phyloP scores from a whole-genome alignment of 1,140 invertebrate genomes.

The Cydia splendana region DNA sequence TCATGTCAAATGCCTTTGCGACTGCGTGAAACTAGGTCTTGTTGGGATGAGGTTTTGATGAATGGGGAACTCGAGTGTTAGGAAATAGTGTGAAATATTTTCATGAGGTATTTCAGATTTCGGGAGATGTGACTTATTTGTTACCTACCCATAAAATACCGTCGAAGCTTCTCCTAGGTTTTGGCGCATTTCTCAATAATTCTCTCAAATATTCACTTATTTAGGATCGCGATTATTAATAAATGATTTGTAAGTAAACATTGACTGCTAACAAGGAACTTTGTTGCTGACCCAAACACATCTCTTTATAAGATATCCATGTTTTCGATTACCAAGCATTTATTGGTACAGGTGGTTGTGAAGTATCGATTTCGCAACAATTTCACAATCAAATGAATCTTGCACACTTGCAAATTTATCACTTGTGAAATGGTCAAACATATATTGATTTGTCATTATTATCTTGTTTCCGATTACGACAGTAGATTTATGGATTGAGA shows the following conservation, averaged over 20 bases:
- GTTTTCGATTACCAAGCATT: neutral
- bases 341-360: conserved; percentile 13
- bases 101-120: too few relatives aligned
- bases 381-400: neutral
- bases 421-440: neutral
- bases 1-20: neutral
- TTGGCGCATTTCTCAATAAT: too few relatives aligned
- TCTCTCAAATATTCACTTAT: too few relatives aligned
- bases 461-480: neutral
- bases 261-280: too few relatives aligned
- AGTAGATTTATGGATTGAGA: neutral
- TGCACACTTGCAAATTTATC: neutral
- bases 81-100: too few relatives aligned
- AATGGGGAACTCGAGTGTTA: neutral
- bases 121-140: too few relatives aligned
- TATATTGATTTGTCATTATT: neutral
- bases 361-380: conserved; percentile 8
- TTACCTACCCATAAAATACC: too few relatives aligned
- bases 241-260: too few relatives aligned
- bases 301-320: neutral
- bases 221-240: too few relatives aligned
- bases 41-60: neutral
- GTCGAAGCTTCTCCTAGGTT: too few relatives aligned
- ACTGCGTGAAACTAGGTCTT: neutral
- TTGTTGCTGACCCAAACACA: too few relatives aligned